Conservation (phyloP, 2,113 vertebrate genomes). For the Pomatostomus ruficeps region DNA sequence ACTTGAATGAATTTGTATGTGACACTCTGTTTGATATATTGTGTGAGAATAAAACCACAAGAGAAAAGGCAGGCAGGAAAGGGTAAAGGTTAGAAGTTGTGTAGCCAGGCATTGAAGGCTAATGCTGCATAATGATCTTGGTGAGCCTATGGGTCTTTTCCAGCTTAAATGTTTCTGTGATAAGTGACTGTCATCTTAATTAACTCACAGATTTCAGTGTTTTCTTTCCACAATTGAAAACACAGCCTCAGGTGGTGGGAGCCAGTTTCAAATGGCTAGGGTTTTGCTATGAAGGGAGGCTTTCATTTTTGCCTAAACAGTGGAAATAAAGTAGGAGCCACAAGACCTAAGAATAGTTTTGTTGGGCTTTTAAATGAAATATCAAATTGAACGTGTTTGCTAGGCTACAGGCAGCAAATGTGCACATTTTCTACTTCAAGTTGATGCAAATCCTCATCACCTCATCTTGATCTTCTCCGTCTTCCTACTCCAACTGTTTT, state of each 20-base stretch:
- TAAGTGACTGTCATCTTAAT: background rate
- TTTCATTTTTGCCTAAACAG: background rate
- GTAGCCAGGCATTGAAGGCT: background rate
- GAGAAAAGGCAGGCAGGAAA: background rate
- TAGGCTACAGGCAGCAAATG: background rate
- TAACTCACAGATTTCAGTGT: background rate
- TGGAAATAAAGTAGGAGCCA: background rate
- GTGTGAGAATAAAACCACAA: background rate
- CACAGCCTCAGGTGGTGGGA: background rate
- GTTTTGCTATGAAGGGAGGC: background rate
- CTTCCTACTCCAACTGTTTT: slow-evolving; percentile 23
- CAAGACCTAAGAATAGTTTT: background rate
- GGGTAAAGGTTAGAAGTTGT: background rate
- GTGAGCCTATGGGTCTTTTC: background rate
- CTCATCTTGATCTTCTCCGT: background rate
- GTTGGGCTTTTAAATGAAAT: background rate
- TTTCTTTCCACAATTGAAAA: background rate
- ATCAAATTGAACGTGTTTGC: background rate
- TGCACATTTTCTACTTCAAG: background rate
- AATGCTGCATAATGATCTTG: background rate
- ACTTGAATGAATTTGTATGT: background rate
- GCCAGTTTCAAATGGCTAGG: background rate
- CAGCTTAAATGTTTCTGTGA: background rate
- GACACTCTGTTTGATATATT: background rate
- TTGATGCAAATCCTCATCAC: background rate